Evolutionary conservation across 1,140 invertebrate species (phyloP).

Genomic region (Leptinotarsa lineolata): DNA sequence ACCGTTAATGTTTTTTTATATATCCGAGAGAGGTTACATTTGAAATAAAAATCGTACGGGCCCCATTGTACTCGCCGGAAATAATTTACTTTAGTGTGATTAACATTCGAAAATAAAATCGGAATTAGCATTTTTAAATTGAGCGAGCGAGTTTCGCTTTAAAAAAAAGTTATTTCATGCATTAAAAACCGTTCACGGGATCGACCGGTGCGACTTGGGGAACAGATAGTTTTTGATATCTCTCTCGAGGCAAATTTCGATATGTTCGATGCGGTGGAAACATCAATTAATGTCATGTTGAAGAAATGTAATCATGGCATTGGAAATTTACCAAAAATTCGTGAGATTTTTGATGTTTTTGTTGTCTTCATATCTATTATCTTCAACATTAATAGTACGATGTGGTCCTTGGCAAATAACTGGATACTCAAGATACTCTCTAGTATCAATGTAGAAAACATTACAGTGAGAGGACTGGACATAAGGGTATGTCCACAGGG

Average conservation of each 20-base stretch:
- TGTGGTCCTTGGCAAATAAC: too few species aligned
- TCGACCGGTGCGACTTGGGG: not conserved
- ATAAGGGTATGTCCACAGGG: too few species aligned
- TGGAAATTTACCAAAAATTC: too few species aligned
- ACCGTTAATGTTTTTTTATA: too few species aligned
- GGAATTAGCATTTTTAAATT: constrained; percentile 9
- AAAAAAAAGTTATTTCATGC: constrained; percentile 9
- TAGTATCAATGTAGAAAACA: too few species aligned
- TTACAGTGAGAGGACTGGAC: too few species aligned
- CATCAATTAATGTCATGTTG: too few species aligned
- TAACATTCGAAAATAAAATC: not conserved
- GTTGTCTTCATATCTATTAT: too few species aligned
- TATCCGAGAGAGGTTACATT: not conserved
- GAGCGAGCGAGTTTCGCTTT: not conserved
- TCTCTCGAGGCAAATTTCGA: not conserved
- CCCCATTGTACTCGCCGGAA: not conserved
- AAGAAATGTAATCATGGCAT: too few species aligned
- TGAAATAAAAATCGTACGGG: not conserved
- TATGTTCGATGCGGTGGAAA: not conserved
- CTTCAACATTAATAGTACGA: too few species aligned
- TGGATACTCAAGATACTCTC: too few species aligned
- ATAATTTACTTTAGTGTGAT: not conserved
- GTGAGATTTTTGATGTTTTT: too few species aligned
- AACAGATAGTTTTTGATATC: not conserved
- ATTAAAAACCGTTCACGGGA: not conserved